Evolutionary conservation across 2,797 vertebrate species (phyloP), one percentile per base, ranked within the genome.

Genomic region (Falco concolor): DNA sequence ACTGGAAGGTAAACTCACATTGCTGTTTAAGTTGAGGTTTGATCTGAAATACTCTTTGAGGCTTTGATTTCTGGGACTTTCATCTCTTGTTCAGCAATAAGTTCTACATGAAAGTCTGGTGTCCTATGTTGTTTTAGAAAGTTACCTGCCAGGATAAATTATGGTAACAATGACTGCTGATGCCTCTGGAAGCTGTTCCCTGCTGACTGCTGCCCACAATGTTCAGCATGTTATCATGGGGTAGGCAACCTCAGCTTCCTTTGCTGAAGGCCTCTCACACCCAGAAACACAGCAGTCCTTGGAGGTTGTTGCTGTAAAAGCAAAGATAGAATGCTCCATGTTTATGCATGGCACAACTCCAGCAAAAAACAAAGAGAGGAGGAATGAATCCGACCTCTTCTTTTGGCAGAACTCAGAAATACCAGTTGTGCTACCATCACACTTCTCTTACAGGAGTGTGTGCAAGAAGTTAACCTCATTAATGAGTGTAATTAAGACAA

Each of bases 31-130:
- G 22, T 1, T 70, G 28, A 9, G 6, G 24, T n/a, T 83, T 73
- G 65, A 67, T 68, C 88, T 75, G 76, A 83, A 77, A 77, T 32
- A 24, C 4, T 56, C 60, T 27, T 32, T 27, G 27, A 1, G 5
- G n/a, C 38, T 96, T 87, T 83, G n/a, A 67, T 70, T 95, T 61
- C 44, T 38, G 44, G 82, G 63, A 32, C 54, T 82, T 92, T 57
- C 61, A 68, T 36, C 72, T 82, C 38, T 14, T 34, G 40, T 45
- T 88, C 54, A 64, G 77, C 72, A 72, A 8, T 18, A 78, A 85
- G 13, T 68, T 89, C 53, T 80, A 12, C 28, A 8, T 16, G 76
- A 23, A 88, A 68, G 28, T n/a, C 68, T 84, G 18, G 24, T 68
- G 52, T 68, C 32, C 60, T 70, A 0, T 20, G 36, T 24, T 64